Conservation (phyloP, 2,113 vertebrate species). For the Eolophus roseicapilla region DNA sequence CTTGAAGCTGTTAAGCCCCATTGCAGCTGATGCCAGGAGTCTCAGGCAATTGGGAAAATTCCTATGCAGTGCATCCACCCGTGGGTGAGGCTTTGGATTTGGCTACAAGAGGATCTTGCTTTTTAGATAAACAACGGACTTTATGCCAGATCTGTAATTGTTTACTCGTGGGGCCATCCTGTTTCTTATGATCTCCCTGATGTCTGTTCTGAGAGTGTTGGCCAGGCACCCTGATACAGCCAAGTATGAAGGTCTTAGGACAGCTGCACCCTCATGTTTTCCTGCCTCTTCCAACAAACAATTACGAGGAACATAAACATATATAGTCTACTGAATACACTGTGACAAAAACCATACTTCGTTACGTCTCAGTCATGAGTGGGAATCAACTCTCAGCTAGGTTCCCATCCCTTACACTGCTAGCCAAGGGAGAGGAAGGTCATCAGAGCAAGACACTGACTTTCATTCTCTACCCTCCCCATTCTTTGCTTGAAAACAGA, state of each 20-base stretch:
- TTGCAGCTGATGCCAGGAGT: not conserved
- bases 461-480: not conserved
- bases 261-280: not conserved
- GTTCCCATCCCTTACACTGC: not conserved
- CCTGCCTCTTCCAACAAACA: not conserved
- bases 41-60: not conserved
- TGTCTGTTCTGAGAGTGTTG: not conserved
- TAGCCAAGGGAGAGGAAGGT: not conserved
- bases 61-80: not conserved
- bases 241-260: not conserved
- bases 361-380: not conserved
- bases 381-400: not conserved
- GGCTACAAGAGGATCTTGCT: not conserved
- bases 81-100: not conserved
- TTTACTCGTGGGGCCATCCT: not conserved
- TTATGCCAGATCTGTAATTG: not conserved
- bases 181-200: not conserved
- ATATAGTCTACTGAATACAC: not conserved
- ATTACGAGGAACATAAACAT: not conserved
- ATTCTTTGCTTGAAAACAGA: not conserved
- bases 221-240: not conserved
- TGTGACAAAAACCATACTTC: not conserved
- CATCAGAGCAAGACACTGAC: rapidly evolving
- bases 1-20: not conserved
- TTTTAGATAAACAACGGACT: not conserved